phyloP scores from a whole-genome alignment of 2,113 vertebrate species.

The Piaya cayana region DNA sequence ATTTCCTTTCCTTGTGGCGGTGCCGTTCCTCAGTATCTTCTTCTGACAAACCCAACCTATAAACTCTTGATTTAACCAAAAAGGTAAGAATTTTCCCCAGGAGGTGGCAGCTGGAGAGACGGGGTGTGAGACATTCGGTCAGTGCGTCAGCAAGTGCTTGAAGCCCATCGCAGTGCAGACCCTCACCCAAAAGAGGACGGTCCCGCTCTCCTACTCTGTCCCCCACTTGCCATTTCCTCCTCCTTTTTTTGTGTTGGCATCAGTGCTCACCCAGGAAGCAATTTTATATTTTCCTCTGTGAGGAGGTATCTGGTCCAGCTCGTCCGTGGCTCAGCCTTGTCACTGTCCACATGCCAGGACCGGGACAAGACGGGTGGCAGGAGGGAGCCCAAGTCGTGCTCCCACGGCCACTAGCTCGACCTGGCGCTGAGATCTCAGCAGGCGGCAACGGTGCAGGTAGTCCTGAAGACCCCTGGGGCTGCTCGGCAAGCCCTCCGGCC shows the following conservation, averaged over 20 bases:
- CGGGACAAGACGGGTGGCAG: accelerated
- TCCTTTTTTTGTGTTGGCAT: background rate
- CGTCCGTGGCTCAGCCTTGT: accelerated
- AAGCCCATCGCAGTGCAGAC: background rate
- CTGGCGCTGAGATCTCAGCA: background rate
- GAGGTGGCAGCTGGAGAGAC: background rate
- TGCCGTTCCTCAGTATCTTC: background rate
- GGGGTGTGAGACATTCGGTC: background rate
- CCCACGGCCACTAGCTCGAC: accelerated
- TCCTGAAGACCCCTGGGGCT: background rate
- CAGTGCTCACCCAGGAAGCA: accelerated
- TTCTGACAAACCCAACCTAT: background rate
- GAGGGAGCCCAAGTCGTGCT: accelerated
- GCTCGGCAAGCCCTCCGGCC: background rate
- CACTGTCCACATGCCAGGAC: accelerated
- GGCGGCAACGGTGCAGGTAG: accelerated
- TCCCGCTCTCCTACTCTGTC: background rate
- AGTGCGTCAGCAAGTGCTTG: background rate
- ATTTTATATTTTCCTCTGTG: background rate
- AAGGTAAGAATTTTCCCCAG: background rate
- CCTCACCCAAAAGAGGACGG: background rate
- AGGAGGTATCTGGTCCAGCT: background rate
- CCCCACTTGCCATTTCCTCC: background rate
- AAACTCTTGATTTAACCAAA: background rate
- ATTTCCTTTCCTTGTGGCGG: background rate